Evolutionary conservation across 2,797 vertebrate species (phyloP).

Genomic region (Lacerta bilineata): DNA sequence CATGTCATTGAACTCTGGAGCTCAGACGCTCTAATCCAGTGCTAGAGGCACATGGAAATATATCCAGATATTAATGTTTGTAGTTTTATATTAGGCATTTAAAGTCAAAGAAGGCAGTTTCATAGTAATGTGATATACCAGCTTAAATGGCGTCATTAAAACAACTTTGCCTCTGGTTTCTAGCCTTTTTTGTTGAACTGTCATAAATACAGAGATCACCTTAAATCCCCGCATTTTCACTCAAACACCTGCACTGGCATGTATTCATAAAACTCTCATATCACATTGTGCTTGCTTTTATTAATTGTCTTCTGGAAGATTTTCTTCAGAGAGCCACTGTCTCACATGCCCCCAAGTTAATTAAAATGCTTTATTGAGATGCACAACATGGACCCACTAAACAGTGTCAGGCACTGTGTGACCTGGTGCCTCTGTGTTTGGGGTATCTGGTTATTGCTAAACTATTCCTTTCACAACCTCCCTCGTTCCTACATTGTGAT

Average conservation of each 20-base stretch:
- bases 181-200: slow-evolving; percentile 51
- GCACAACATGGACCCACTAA: slow-evolving; percentile 62
- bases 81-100: slow-evolving; percentile 53
- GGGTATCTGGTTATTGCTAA: slow-evolving; percentile 56
- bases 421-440: slow-evolving; percentile 52
- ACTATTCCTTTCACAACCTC: slow-evolving; percentile 47
- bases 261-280: slow-evolving; percentile 64
- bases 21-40: slow-evolving; percentile 54
- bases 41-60: slow-evolving; percentile 53
- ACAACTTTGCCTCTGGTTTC: slow-evolving; percentile 59
- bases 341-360: slow-evolving; percentile 63
- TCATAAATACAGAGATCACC: slow-evolving; percentile 38
- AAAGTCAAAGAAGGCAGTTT: slow-evolving; percentile 53
- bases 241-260: slow-evolving; percentile 59
- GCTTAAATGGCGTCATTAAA: slow-evolving; percentile 55
- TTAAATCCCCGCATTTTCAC: slow-evolving; percentile 63
- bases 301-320: slow-evolving; percentile 63
- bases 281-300: slow-evolving; percentile 55
- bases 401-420: slow-evolving; percentile 62
- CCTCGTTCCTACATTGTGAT: slow-evolving; percentile 68
- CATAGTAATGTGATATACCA: slow-evolving; percentile 41
- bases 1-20: slow-evolving; percentile 48
- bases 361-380: slow-evolving; percentile 73
- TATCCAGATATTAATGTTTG: slow-evolving; percentile 56
- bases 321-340: slow-evolving; percentile 40